Evolutionary conservation across 1,140 invertebrate genomes (phyloP), one percentile per base, ranked within the genome.

Genomic region (Drosophila santomea): DNA sequence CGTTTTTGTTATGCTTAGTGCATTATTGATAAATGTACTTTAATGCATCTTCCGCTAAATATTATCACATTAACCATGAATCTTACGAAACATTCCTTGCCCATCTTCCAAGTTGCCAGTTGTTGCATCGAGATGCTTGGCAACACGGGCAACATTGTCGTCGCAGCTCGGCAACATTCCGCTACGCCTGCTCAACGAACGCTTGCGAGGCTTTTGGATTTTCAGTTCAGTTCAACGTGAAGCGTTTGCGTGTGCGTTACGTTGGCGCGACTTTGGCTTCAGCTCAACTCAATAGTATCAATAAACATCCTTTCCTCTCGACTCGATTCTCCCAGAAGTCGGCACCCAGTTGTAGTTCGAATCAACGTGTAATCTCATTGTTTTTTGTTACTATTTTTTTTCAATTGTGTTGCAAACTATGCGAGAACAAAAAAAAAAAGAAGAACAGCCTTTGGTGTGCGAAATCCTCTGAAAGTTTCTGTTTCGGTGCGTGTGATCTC

Each of bases 191-290:
- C 71, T 75, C 44, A 55, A 67, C 80, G 64, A 55, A 60, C 80
- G 64, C 76, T 67, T 68, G 48, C 67, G 57, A 12, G 64, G 73
- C 56, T 44, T 41, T 28, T 15, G 39, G 15, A 28, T 28, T 44
- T 57, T 15, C 54, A 28, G 17, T 23, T 86, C 80, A 88, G 83
- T 88, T 88, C 79, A 76, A 83, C 69, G 78, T 77, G 72, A 88
- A 80, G 80, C 83, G 83, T 88, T 89, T 89, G 76, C 83, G 84
- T 88, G 83, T 89, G 83, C 83, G 83, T 77, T 88, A 74, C 83
- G 84, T 86, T 79, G 57, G 63, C 77, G 73, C 73, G 74, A 39
- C 43, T 72, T 69, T 43, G 58, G 54, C 51, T 55, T 25, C 62
- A 56, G 36, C 17, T 56, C n/a, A 35, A 4, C 17, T 56, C n/a